Base-by-base conservation (phyloP, 1,140 invertebrate genomes). In the Homalodisca vitripennis region DNA sequence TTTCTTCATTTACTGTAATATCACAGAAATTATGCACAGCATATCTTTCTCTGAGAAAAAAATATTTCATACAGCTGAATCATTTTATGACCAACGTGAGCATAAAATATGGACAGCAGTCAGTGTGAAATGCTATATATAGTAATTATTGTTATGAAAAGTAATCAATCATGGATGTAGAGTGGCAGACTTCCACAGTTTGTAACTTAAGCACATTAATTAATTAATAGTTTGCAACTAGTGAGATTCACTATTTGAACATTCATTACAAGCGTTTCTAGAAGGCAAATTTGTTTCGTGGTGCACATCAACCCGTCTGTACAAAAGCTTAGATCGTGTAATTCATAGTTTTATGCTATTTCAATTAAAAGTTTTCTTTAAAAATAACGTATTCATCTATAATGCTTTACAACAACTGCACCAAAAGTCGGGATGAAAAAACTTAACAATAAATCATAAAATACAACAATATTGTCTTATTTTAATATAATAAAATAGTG, bases 1-100 rank as follows among this genome's bases (percentile, higher is more conserved):
- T 30, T n/a, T 60, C 55, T 26, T 6, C 12, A 60, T 2, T 60
- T 27, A 60, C 55, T 60, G 55, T 60, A 60, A 60, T 60, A 60
- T 60, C 55, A 60, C 55, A 60, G 55, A 60, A 60, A 60, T 12
- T 53, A 53, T 60, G 55, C 26, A 60, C 55, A 60, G 55, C 27
- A 27, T 60, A 60, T 30, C 55, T 60, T 29, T 60, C 55, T 27
- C 29, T 3, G 2, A 60, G 55, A 60, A 51, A 51, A 60, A 60
- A 22, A 60, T 60, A 22, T n/a, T 3, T 60, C 14, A 6, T 6
- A 26, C 55, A 22, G 55, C 24, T 22, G 14, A 10, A n/a, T n/a
- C n/a, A n/a, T 60, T 27, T 60, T 10, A 53, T 3, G 48, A 60
- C 2, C 26, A 22, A 60, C 55, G 10, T 13, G 29, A 60, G 3